These are phyloP conservation scores for Drosophila paranaensis DNA, from an alignment of 2,888 invertebrate genomes.

Conservation along the genomic window DNA sequence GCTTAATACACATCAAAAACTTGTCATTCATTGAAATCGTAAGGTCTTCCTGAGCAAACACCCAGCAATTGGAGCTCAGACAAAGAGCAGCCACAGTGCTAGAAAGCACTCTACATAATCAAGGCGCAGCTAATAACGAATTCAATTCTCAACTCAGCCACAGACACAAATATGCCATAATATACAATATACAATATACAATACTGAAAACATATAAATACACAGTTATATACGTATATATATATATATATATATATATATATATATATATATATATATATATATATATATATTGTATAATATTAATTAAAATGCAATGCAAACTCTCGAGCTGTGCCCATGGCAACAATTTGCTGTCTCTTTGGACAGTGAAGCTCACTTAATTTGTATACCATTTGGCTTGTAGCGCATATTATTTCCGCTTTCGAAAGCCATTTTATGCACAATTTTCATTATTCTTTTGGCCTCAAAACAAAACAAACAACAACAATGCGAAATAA, in stretches of 20 bases:
- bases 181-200: conserved; percentile 1
- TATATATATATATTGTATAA: conserved; percentile 6
- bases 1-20: neutral
- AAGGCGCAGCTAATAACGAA: conserved; percentile 33
- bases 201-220: no score
- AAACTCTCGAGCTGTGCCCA: conserved; percentile 41
- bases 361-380: conserved; percentile 13
- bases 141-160: conserved; percentile 34
- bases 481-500: conserved; percentile 10
- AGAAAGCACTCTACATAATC: conserved; percentile 12
- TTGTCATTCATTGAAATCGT: neutral
- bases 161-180: conserved; percentile 2
- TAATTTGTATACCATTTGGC: conserved; percentile 43
- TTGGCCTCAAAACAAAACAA: conserved; percentile 55
- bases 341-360: conserved; percentile 49
- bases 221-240: neutral
- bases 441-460: conserved; percentile 60
- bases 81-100: neutral
- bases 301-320: conserved; percentile 52
- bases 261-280: neutral
- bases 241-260: neutral
- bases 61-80: neutral
- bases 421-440: conserved; percentile 36
- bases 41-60: conserved; percentile 7
- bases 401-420: conserved; percentile 41